Evolutionary conservation across 1,140 invertebrate genomes (phyloP).

Genomic region (Euwallacea fornicatus): DNA sequence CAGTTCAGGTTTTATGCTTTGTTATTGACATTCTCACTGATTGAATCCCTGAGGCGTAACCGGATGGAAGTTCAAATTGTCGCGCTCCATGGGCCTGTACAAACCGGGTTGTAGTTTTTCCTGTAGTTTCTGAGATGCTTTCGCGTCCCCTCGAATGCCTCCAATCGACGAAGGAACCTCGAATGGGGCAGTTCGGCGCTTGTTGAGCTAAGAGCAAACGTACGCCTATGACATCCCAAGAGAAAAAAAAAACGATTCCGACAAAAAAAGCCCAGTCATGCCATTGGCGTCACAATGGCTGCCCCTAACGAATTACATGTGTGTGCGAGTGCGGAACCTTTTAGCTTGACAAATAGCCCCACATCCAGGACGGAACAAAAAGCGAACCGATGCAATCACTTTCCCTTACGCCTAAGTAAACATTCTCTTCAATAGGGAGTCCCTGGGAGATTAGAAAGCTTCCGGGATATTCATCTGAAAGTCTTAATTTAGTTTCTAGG

Average conservation of each 20-base stretch:
- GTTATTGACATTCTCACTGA: no score
- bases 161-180: no score
- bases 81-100: no score
- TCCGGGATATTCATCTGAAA: conserved; percentile 26
- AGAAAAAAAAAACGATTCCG: conserved; percentile 22
- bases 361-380: conserved; percentile 45
- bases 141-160: no score
- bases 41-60: no score
- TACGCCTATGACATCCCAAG: no score
- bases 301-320: conserved; percentile 54
- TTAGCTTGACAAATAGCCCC: conserved; percentile 52
- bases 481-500: conserved; percentile 21
- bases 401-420: conserved; percentile 35
- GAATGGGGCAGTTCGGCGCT: no score
- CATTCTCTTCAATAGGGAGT: conserved; percentile 32
- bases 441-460: conserved; percentile 17
- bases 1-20: no score
- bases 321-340: conserved; percentile 53
- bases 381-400: conserved; percentile 34
- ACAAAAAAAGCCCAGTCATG: conserved; percentile 47
- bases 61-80: no score
- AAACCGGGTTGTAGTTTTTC: no score
- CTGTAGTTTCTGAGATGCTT: no score
- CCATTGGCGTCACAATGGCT: conserved; percentile 51
- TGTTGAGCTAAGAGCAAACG: no score